Percentiles rank a stretch among this genome's conserved stretches.
Conservation (phyloP, 1,140 invertebrate species). For the Orchesella cincta region DNA sequence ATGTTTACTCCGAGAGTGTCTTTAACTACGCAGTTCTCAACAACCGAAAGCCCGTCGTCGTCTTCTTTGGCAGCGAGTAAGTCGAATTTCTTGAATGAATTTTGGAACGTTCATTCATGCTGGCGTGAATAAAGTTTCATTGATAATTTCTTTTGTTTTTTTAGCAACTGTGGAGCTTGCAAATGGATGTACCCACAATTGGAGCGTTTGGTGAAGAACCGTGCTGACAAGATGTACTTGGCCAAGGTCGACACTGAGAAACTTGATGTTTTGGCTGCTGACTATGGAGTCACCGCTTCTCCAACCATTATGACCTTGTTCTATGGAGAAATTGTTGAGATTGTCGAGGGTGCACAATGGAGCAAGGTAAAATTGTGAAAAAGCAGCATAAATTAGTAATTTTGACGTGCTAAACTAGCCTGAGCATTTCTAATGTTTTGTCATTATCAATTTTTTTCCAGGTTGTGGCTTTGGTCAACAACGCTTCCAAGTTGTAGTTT, state of each 20-base stretch:
- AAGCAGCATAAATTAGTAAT: too few species aligned
- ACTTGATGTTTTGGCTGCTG: background rate
- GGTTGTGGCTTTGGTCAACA: background rate
- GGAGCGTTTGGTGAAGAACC: constrained; percentile 9
- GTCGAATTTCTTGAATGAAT: background rate
- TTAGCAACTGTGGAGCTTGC: background rate
- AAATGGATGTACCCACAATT: constrained; percentile 22
- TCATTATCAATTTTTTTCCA: too few species aligned
- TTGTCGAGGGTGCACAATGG: constrained; percentile 1
- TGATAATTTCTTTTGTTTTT: background rate
- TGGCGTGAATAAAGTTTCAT: too few species aligned
- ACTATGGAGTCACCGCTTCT: background rate
- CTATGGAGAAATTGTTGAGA: constrained; percentile 19
- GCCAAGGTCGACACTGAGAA: constrained; percentile 16
- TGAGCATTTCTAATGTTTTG: too few species aligned
- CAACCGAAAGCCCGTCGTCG: constrained; percentile 13
- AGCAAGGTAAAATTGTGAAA: background rate
- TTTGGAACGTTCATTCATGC: too few species aligned
- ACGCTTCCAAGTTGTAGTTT: background rate
- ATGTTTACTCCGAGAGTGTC: background rate
- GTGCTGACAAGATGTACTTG: background rate
- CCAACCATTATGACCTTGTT: constrained; percentile 7
- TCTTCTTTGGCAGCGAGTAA: constrained; percentile 24
- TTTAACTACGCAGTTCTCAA: constrained; percentile 21
- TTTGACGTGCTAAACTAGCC: too few species aligned